phyloP scores from a whole-genome alignment of 2,113 vertebrate genomes.

The Arenaria interpres region DNA sequence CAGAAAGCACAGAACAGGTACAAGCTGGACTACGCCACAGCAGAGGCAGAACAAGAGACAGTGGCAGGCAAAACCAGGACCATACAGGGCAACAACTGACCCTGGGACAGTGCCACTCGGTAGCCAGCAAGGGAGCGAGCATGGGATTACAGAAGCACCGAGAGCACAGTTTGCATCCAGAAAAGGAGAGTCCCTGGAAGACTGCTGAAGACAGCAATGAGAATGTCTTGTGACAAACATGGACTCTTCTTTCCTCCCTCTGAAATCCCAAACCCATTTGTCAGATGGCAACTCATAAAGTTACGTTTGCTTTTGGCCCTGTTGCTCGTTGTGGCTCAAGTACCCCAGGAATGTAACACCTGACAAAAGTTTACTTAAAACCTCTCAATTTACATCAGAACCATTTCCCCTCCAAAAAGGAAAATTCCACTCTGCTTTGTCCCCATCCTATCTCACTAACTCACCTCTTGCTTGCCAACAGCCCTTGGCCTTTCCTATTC shows the following conservation, averaged over 20 bases:
- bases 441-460: neutral
- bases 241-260: neutral
- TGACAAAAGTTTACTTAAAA: constrained; percentile 11
- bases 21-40: neutral
- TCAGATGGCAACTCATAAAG: neutral
- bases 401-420: neutral
- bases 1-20: neutral
- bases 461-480: neutral
- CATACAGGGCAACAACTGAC: fast-evolving
- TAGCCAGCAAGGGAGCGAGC: neutral
- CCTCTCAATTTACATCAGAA: neutral
- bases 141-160: neutral
- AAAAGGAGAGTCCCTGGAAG: neutral
- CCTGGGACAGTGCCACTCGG: neutral
- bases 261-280: neutral
- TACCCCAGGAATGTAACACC: neutral
- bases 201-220: neutral
- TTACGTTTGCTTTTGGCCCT: neutral
- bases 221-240: neutral
- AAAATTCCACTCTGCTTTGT: constrained; percentile 13
- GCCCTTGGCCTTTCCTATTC: neutral
- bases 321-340: neutral
- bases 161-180: neutral
- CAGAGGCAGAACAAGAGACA: neutral
- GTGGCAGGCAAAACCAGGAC: neutral